Conservation (phyloP, 2,113 vertebrate species). For the Tyrannus savana region DNA sequence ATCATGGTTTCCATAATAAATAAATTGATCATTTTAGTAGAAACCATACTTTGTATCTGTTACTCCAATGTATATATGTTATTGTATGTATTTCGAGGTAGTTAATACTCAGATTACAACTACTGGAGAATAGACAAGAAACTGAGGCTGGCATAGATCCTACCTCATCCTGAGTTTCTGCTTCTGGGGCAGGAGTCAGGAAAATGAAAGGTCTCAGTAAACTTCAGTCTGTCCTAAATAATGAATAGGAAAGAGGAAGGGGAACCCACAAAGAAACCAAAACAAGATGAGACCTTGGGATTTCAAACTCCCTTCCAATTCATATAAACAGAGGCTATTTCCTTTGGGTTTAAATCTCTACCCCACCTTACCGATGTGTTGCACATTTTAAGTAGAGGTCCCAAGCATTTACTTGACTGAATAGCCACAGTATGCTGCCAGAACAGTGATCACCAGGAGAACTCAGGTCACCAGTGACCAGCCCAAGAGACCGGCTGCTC, state of each 20-base stretch:
- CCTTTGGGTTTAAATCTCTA: not conserved
- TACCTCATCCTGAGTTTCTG: slow-evolving; percentile 1
- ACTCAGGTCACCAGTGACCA: not conserved
- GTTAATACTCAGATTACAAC: slow-evolving; percentile 16
- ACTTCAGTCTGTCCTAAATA: slow-evolving; percentile 10
- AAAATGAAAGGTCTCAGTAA: not conserved
- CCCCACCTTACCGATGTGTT: not conserved
- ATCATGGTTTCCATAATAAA: slow-evolving; percentile 38
- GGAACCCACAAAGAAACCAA: slow-evolving; percentile 22
- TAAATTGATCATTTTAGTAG: not conserved
- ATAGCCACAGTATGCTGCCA: not conserved
- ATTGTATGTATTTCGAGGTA: not conserved
- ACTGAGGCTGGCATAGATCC: not conserved
- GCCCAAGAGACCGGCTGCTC: not conserved
- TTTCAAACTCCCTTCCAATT: slow-evolving; percentile 26
- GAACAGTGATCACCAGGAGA: not conserved
- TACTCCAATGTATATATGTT: not conserved
- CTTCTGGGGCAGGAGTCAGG: slow-evolving; percentile 1
- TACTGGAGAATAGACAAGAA: not conserved
- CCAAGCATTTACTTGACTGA: not conserved
- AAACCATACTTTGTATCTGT: not conserved
- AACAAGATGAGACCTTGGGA: not conserved
- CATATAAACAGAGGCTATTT: not conserved
- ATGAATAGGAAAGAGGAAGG: not conserved
- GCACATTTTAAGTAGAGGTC: not conserved